Conservation (phyloP, 2,113 vertebrate species). For the Tragelaphus scriptus region DNA sequence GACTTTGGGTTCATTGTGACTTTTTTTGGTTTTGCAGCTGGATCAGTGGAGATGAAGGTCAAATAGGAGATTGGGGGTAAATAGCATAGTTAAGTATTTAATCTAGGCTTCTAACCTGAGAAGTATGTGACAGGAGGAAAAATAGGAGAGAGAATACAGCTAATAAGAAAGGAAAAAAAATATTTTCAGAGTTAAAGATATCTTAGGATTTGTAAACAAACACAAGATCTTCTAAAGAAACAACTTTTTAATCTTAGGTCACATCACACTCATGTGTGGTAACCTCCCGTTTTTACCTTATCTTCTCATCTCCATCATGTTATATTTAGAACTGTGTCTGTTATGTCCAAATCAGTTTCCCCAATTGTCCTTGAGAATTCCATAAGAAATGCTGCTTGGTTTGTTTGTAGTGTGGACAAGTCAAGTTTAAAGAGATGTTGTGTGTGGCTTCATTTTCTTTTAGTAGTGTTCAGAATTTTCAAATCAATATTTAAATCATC, state of each 20-base stretch:
- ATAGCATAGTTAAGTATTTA: background rate
- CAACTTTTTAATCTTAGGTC: background rate
- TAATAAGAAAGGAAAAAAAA: background rate
- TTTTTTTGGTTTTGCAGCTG: background rate
- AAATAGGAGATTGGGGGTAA: background rate
- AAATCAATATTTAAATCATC: background rate
- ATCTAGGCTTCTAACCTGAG: background rate
- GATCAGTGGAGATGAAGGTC: background rate
- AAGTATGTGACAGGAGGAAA: background rate
- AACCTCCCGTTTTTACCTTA: background rate
- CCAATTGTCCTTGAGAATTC: background rate
- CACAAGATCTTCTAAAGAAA: background rate
- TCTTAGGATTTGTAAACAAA: background rate
- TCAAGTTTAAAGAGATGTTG: background rate
- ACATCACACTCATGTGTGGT: fast-evolving
- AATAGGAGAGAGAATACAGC: background rate
- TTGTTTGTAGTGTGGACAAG: background rate
- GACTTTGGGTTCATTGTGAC: background rate
- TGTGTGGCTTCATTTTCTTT: background rate
- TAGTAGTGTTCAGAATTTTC: background rate
- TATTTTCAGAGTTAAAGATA: background rate
- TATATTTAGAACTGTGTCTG: background rate
- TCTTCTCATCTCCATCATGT: background rate
- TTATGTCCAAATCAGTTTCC: background rate
- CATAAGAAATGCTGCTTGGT: background rate